Evolutionary conservation across 2,797 vertebrate species (phyloP), one percentile per base, ranked within the genome.

Genomic region (Enteromius viviparus): DNA sequence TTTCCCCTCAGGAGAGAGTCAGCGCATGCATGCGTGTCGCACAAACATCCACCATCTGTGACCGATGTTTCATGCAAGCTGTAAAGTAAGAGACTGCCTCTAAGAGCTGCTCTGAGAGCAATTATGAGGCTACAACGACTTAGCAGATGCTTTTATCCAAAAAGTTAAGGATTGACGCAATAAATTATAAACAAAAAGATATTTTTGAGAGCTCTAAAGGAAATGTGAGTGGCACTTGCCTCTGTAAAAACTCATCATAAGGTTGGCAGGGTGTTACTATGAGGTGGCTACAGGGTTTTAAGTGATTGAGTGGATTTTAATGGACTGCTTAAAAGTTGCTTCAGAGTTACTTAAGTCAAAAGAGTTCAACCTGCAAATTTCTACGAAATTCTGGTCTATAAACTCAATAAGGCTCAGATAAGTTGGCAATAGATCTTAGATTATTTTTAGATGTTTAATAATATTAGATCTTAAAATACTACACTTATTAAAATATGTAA

Each of bases 31-130:
- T 76, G 81, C 80, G 47, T 75, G 60, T 51, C 66, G 60, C 80
- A 42, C 80, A 82, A 82, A 82, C 71, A 76, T 66, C 71, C 71
- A 53, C 81, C 81, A 82, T 82, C 72, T 82, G 81, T 68, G 49
- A 53, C 37, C 62, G 58, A 82, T 69, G 49, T 34, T 37, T 76
- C 80, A 42, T 2, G 45, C 71, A 68, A 37, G 71, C 60, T 55
- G n/a, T 82, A 55, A 76, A 82, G 72, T 14, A 26, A 26, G 17
- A 68, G 23, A 23, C 53, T 45, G 34, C 55, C 68, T 62, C 53
- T 81, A 62, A 47, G 40, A 32, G 79, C 62, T 55, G 62, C 10
- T 68, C 49, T 55, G 71, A 76, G 62, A 82, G 71, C 80, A 65
- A 60, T 51, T 65, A 74, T 26, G 45, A 81, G 53, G 69, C 23